Evolutionary conservation across 2,113 vertebrate species (phyloP).

Genomic region (Notarius lentiginosus): DNA sequence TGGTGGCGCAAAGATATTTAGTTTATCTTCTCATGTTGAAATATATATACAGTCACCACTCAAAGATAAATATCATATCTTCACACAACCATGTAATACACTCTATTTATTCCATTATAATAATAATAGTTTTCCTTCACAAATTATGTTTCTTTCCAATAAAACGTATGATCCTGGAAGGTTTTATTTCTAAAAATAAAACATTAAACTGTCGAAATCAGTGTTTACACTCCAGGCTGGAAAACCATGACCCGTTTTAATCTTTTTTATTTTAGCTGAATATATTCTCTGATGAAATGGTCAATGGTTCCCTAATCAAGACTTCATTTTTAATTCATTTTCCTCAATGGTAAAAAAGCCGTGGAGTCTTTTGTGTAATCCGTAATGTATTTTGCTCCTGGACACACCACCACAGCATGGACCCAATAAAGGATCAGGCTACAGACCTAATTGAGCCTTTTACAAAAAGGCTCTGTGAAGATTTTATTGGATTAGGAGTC

Average conservation of each 20-base stretch:
- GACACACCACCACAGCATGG: neutral
- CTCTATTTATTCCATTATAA: too few species aligned
- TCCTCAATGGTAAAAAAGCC: neutral
- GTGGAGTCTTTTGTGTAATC: neutral
- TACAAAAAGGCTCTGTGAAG: neutral
- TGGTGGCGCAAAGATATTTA: too few species aligned
- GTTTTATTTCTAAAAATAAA: neutral
- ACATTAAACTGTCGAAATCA: neutral
- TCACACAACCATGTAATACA: too few species aligned
- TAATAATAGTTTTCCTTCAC: too few species aligned
- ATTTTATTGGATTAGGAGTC: slow-evolving; percentile 11
- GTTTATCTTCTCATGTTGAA: too few species aligned
- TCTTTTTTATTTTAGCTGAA: neutral
- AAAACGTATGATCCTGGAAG: neutral
- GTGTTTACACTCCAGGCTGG: neutral
- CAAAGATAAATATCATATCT: too few species aligned
- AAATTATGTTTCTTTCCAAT: neutral
- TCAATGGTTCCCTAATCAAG: neutral
- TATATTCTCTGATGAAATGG: neutral
- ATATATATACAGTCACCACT: too few species aligned
- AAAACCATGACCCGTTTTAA: neutral
- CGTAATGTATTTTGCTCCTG: neutral
- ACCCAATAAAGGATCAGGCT: neutral
- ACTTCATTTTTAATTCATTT: neutral
- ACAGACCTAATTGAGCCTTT: neutral